These are phyloP conservation scores for Bergia sp. DNA, from an alignment of 92 coral and sea anemone species.

Conservation along the genomic window DNA sequence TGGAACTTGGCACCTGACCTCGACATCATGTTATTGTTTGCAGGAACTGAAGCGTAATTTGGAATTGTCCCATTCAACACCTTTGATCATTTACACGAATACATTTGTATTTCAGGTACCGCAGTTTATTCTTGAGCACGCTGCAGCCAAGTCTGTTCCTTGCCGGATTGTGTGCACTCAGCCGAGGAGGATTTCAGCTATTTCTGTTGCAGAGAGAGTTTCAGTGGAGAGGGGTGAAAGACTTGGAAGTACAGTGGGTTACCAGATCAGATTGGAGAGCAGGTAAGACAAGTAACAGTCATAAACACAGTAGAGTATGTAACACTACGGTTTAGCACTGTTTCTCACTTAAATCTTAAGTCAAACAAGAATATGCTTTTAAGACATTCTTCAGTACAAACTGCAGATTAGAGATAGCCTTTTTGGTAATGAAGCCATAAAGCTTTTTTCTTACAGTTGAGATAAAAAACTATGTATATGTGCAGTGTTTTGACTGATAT, in stretches of 20 bases:
- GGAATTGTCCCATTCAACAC: too few relatives aligned
- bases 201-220: conserved; percentile 97
- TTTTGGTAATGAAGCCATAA: too few relatives aligned
- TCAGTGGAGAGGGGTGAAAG: conserved; percentile 94
- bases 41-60: too few relatives aligned
- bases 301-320: neutral
- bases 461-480: too few relatives aligned
- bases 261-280: conserved; percentile 95
- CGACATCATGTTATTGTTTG: too few relatives aligned
- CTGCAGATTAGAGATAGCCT: too few relatives aligned
- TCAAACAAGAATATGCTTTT: neutral
- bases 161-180: conserved; percentile 97
- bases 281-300: conserved; percentile 58
- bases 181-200: conserved; percentile 97
- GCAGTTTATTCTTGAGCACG: conserved; percentile 87
- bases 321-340: neutral
- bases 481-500: too few relatives aligned
- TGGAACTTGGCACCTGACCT: too few relatives aligned
- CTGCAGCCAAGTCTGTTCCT: conserved; percentile 63
- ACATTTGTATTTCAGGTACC: conserved; percentile 67
- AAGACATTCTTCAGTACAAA: too few relatives aligned
- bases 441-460: too few relatives aligned
- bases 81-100: neutral
- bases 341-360: neutral
- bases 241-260: conserved; percentile 94